Evolutionary conservation across 2,797 vertebrate species (phyloP), one percentile per base, ranked within the genome.

Genomic region (Carcharodon carcharias): DNA sequence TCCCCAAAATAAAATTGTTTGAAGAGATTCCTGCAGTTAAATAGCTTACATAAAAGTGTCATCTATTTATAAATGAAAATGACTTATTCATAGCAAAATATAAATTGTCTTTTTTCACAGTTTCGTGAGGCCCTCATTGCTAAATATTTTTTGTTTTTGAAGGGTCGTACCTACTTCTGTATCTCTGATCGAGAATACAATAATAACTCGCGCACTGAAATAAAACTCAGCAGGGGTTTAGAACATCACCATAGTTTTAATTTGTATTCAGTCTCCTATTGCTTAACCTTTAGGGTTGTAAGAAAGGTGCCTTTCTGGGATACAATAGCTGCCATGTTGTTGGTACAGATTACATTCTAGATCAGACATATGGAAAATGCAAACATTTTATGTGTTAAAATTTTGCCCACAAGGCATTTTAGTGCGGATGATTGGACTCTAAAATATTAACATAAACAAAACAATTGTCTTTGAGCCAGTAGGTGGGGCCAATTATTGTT

Each of bases 361-460:
- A 85, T 85, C 82, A 85, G 50, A 50, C 40, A 7, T 85, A 85
- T 9, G 26, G 82, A 85, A 85, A 85, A 50, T 85, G 82, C 23
- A 85, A 85, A 85, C 45, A 50, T 45, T 50, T 8, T 26, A 23
- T 9, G 82, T 50, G 21, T 6, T 50, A 85, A 85, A 85, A 67
- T 45, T 40, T 93, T 11, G 3, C 16, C n/a, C 7, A 23, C n/a
- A 7, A 23, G 40, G 63, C 26, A 14, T 54, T 67, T 67, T 93
- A 67, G 56, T 23, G 14, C 23, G 58, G 58, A 61, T 67, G 63
- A 93, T 93, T 93, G n/a, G 21, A 67, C 5, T 63, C 67, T 93
- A 93, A 65, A 67, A 67, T 93, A 67, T 67, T 67, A 67, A 93
- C 40, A 67, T 18, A 65, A 93, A 63, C 35, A 93, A 93, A 93